Evolutionary conservation across 2,888 invertebrate species (phyloP).

Genomic region (Axea sp.): DNA sequence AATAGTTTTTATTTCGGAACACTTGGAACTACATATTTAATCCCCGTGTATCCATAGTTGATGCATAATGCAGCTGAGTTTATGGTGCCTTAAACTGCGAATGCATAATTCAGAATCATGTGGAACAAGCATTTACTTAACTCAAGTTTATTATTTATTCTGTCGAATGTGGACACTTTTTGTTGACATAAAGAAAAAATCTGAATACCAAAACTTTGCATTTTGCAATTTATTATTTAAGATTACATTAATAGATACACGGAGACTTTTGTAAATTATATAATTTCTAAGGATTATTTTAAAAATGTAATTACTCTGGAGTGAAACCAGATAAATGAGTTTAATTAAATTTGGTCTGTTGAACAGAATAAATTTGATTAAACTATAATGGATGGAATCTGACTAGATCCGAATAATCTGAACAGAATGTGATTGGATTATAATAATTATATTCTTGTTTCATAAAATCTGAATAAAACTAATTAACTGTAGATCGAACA

Average conservation of each 20-base stretch:
- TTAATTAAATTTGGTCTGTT: not conserved
- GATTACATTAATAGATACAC: no score
- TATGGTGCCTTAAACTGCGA: slow-evolving; percentile 26
- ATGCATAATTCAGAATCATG: slow-evolving; percentile 42
- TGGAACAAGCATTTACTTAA: slow-evolving; percentile 42
- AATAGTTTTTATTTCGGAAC: slow-evolving; percentile 10
- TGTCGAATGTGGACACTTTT: not conserved
- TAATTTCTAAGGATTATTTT: no score
- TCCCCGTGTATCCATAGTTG: slow-evolving; percentile 28
- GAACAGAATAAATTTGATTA: not conserved
- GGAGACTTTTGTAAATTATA: not conserved
- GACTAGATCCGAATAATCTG: no score
- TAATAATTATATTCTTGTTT: no score
- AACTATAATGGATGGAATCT: no score
- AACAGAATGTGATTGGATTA: no score
- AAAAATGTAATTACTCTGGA: not conserved
- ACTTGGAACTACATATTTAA: slow-evolving; percentile 30
- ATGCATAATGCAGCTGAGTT: slow-evolving; percentile 30
- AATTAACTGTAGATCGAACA: no score
- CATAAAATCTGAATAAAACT: no score
- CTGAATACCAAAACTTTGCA: not conserved
- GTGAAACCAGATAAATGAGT: not conserved
- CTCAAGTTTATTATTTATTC: slow-evolving; percentile 31
- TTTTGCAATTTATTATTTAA: no score
- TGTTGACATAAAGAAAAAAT: not conserved